phyloP scores from a whole-genome alignment of 2,888 invertebrate species.

The Plagodis pulveraria region DNA sequence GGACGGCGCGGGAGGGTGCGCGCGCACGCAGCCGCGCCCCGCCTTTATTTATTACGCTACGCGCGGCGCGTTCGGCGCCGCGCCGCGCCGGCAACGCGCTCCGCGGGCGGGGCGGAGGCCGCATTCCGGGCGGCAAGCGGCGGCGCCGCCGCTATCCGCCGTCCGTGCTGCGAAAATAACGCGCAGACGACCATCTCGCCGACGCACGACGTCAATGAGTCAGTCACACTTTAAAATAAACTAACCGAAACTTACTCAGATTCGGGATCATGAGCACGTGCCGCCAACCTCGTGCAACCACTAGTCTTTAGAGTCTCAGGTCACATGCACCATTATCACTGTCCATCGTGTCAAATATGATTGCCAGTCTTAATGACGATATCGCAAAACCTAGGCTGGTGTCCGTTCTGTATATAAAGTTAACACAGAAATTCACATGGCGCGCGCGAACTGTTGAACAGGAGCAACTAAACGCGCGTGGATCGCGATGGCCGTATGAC shows the following conservation, averaged over 20 bases:
- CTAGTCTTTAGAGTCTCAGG: conserved; percentile 51
- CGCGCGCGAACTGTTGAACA: conserved; percentile 68
- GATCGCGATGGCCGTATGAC: conserved; percentile 74
- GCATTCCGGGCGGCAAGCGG: conserved; percentile 65
- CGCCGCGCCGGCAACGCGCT: conserved; percentile 50
- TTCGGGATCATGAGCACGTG: conserved; percentile 70
- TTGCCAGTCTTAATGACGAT: not conserved
- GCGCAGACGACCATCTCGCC: conserved; percentile 57
- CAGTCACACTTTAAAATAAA: conserved; percentile 80
- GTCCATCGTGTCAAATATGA: conserved; percentile 48
- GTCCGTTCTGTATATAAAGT: conserved; percentile 51
- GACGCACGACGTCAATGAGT: conserved; percentile 61
- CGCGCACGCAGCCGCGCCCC: conserved; percentile 83
- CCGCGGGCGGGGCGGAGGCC: conserved; percentile 76
- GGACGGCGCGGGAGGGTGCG: conserved; percentile 81
- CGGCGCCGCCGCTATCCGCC: conserved; percentile 56
- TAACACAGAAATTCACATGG: conserved; percentile 79
- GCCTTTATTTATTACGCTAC: conserved; percentile 85
- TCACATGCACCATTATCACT: conserved; percentile 72
- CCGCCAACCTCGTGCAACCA: conserved; percentile 64
- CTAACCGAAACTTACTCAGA: conserved; percentile 73
- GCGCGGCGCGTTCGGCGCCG: conserved; percentile 73
- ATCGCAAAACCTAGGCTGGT: conserved; percentile 12
- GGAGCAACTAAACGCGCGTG: conserved; percentile 64
- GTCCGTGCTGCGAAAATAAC: conserved; percentile 74